These are phyloP conservation scores for Dynastes hyllus DNA, from an alignment of 2,888 invertebrate species.

Conservation along the genomic window DNA sequence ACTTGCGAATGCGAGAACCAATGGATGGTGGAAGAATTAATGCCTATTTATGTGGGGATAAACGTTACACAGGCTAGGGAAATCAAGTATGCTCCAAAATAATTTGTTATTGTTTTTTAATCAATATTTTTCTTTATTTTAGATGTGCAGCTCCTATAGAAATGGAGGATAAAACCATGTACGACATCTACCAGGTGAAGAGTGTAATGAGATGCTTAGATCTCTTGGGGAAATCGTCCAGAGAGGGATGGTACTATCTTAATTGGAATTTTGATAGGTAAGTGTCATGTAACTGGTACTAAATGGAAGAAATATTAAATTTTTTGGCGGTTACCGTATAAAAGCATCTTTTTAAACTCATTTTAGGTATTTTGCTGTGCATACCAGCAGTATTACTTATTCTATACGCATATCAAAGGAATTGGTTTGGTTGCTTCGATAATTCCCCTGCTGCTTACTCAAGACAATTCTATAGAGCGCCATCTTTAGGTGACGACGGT, in stretches of 20 bases:
- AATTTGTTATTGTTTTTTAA: constrained; percentile 50
- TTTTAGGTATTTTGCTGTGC: constrained; percentile 78
- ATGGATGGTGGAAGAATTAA: constrained; percentile 82
- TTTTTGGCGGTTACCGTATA: no score
- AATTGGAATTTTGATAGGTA: constrained; percentile 80
- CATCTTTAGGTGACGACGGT: constrained; percentile 55
- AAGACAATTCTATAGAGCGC: constrained; percentile 80
- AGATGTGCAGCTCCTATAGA: constrained; percentile 81
- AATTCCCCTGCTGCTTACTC: constrained; percentile 77
- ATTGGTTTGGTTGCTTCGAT: constrained; percentile 77
- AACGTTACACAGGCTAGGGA: constrained; percentile 69
- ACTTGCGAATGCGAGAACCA: constrained; percentile 86
- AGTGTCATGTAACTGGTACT: constrained; percentile 37
- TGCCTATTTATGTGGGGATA: constrained; percentile 73
- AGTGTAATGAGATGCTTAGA: constrained; percentile 80
- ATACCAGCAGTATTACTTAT: constrained; percentile 79
- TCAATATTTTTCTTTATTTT: constrained; percentile 1
- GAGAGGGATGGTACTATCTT: constrained; percentile 81
- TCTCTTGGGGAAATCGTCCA: constrained; percentile 77
- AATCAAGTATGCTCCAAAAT: constrained; percentile 70
- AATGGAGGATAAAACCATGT: constrained; percentile 76
- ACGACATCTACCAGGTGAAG: constrained; percentile 74
- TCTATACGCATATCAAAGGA: constrained; percentile 77
- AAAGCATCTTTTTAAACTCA: background rate
- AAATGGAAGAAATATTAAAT: no score